phyloP scores from a whole-genome alignment of 2,113 vertebrate genomes.

The Setophaga coronata region DNA sequence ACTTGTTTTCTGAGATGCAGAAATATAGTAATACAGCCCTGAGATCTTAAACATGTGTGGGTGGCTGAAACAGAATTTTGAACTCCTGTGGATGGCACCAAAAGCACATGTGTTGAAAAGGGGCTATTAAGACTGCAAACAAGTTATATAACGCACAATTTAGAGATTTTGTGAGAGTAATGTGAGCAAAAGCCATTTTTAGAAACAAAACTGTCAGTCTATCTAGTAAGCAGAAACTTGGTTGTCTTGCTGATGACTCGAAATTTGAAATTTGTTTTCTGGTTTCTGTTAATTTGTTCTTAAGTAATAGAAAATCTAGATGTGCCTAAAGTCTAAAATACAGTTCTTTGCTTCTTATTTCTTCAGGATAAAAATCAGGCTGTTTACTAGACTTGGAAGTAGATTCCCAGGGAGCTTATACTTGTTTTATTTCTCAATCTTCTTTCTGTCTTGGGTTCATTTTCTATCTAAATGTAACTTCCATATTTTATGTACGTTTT shows the following conservation, averaged over 20 bases:
- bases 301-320: background rate
- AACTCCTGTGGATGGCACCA: conserved; percentile 45
- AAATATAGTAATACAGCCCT: background rate
- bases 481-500: background rate
- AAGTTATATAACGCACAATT: background rate
- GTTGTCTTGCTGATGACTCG: background rate
- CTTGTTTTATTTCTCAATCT: background rate
- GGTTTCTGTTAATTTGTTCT: background rate
- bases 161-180: background rate
- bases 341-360: background rate
- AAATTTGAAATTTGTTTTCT: background rate
- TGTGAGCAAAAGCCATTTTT: background rate
- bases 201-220: background rate
- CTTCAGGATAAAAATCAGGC: background rate
- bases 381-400: background rate
- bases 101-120: background rate
- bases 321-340: background rate
- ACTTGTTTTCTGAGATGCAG: background rate
- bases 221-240: background rate
- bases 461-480: background rate
- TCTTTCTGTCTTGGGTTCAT: background rate
- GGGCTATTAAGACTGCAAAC: background rate
- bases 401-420: background rate
- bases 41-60: background rate
- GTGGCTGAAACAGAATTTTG: background rate